Conservation (phyloP, 2,888 invertebrate genomes). For the Pseudeuparius sepicola region DNA sequence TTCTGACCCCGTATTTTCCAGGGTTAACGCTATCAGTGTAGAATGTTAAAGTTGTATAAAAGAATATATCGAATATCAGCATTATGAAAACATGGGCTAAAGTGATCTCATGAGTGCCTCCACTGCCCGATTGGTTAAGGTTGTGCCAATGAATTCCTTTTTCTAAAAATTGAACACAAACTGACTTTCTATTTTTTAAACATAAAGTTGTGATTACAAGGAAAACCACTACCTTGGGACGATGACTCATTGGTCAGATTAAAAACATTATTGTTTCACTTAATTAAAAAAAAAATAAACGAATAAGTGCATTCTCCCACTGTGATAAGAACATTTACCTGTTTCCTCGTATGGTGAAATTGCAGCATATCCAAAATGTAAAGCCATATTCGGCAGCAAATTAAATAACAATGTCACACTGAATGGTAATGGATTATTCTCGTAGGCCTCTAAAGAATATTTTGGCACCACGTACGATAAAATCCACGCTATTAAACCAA, state of each 20-base stretch:
- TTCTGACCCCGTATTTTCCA: slow-evolving; percentile 52
- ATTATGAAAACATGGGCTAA: slow-evolving; percentile 39
- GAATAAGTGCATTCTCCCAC: too few species aligned
- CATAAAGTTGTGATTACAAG: too few species aligned
- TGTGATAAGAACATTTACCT: too few species aligned
- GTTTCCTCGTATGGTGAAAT: slow-evolving; percentile 34
- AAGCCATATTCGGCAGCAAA: slow-evolving; percentile 35
- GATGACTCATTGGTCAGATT: too few species aligned
- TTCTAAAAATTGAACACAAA: slow-evolving; percentile 33
- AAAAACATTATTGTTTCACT: too few species aligned
- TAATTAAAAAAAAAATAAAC: too few species aligned
- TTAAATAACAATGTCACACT: slow-evolving; percentile 29
- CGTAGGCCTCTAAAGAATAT: slow-evolving; percentile 22
- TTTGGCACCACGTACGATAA: slow-evolving; percentile 32
- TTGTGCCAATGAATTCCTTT: slow-evolving; percentile 41
- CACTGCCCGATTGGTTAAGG: slow-evolving; percentile 34
- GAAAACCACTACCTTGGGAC: too few species aligned
- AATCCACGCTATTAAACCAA: slow-evolving; percentile 35
- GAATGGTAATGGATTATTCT: slow-evolving; percentile 19
- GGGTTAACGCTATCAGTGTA: slow-evolving; percentile 50
- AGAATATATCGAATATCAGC: slow-evolving; percentile 41
- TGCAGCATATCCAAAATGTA: slow-evolving; percentile 32
- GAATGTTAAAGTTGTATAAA: slow-evolving; percentile 47
- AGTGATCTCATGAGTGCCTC: slow-evolving; percentile 31
- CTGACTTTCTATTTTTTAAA: too few species aligned